Evolutionary conservation across 2,888 invertebrate genomes (phyloP).

Genomic region (Plutella xylostella): DNA sequence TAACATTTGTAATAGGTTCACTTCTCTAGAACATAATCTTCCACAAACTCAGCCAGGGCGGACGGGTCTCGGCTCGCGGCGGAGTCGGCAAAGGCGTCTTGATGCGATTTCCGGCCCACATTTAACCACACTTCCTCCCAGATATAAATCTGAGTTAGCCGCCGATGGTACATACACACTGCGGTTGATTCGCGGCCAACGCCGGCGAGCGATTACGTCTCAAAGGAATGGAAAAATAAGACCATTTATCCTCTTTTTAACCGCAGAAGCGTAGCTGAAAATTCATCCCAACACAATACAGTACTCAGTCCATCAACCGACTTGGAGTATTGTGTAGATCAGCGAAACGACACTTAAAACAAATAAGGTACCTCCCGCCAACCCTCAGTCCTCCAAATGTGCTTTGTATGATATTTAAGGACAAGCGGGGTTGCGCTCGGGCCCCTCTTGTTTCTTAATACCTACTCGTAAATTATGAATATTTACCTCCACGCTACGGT

Average conservation of each 20-base stretch:
- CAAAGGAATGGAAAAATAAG: too few relatives aligned
- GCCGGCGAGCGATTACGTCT: not conserved
- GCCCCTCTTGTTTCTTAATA: conserved; percentile 54
- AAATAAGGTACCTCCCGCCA: not conserved
- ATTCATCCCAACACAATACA: too few relatives aligned
- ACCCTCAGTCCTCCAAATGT: conserved; percentile 3
- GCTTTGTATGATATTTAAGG: conserved; percentile 5
- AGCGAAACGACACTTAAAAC: not conserved
- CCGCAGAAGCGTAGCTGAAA: too few relatives aligned
- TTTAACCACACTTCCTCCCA: conserved; percentile 47
- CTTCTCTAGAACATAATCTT: conserved; percentile 33
- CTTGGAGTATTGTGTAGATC: not conserved
- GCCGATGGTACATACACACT: conserved; percentile 18
- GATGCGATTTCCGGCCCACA: conserved; percentile 58
- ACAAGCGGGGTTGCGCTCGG: conserved; percentile 10
- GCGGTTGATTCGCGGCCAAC: conserved; percentile 3
- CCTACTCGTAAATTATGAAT: conserved; percentile 54
- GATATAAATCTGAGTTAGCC: conserved; percentile 54
- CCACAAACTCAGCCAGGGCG: conserved; percentile 18
- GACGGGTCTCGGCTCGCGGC: conserved; percentile 26
- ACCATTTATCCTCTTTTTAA: too few relatives aligned
- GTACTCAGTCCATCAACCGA: too few relatives aligned
- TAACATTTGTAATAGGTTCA: too few relatives aligned
- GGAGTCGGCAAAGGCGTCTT: conserved; percentile 47
- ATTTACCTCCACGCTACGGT: conserved; percentile 55